A percentile compares a stretch with the other conserved stretches of the same genome.
These are phyloP conservation scores for Pipa parva DNA, from an alignment of 2,113 vertebrate genomes.

Conservation along the genomic window DNA sequence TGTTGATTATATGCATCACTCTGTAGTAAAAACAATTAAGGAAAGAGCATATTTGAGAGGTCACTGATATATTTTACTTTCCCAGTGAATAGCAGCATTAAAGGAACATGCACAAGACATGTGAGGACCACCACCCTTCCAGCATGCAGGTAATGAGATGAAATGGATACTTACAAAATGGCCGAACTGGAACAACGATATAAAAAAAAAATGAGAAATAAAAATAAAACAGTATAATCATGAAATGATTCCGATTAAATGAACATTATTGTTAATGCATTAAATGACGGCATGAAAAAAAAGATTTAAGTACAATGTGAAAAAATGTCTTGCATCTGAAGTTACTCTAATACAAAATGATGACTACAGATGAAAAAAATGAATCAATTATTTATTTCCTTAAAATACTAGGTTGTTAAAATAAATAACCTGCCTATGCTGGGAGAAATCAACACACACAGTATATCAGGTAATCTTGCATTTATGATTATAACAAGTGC, in stretches of 20 bases:
- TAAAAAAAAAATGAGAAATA: constrained; percentile 40
- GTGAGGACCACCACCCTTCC: constrained; percentile 5
- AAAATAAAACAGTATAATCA: constrained; percentile 44
- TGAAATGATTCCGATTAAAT: constrained; percentile 47
- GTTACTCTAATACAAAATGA: neutral
- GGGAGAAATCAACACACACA: neutral
- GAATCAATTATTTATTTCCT: no score
- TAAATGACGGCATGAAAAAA: constrained; percentile 1
- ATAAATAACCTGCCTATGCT: neutral
- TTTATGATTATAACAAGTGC: no score
- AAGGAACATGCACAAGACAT: constrained; percentile 25
- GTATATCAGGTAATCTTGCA: neutral
- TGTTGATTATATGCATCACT: no score
- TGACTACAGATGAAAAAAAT: neutral
- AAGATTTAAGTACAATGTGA: neutral
- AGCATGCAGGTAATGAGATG: constrained; percentile 62
- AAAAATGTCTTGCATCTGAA: neutral
- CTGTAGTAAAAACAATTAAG: no score
- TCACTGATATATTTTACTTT: neutral
- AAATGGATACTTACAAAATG: constrained; percentile 77
- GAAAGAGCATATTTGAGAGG: no score
- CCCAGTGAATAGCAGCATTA: neutral
- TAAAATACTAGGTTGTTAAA: no score
- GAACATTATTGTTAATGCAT: constrained; percentile 17
- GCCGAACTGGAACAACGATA: constrained; percentile 66